Conservation (phyloP, 2,888 invertebrate species). For the Falcaria lacertinaria region DNA sequence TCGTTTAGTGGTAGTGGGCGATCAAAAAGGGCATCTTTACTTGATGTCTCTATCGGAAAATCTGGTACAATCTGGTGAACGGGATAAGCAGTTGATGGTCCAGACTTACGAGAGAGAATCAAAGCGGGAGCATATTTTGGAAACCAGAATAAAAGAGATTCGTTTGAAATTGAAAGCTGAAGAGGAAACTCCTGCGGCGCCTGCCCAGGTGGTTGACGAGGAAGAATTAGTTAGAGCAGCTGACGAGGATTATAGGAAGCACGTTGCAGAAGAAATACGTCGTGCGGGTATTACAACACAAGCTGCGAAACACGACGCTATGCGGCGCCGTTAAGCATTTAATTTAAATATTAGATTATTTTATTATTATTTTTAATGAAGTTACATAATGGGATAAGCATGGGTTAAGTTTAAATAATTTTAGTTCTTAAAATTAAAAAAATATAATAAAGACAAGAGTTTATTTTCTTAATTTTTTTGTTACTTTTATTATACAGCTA, state of each 20-base stretch:
- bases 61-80: conserved; percentile 81
- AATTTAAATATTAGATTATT: too few species aligned
- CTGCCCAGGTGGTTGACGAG: conserved; percentile 23
- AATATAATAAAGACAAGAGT: too few species aligned
- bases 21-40: conserved; percentile 82
- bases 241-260: conserved; percentile 65
- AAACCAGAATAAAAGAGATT: conserved; percentile 90
- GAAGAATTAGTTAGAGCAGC: conserved; percentile 29
- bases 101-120: conserved; percentile 91
- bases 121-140: conserved; percentile 91
- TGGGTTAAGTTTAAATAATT: too few species aligned
- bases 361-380: too few species aligned
- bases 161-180: conserved; percentile 73
- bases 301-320: conserved; percentile 4
- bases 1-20: conserved; percentile 81
- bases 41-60: conserved; percentile 83
- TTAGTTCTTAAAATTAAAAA: too few species aligned
- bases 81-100: conserved; percentile 83
- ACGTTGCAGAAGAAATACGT: conserved; percentile 41
- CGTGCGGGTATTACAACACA: conserved; percentile 13
- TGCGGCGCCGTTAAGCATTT: conserved; percentile 19
- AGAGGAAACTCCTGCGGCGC: conserved; percentile 41
- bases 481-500: too few species aligned
- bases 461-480: too few species aligned
- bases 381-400: too few species aligned